These are phyloP conservation scores for Xylocampa areola DNA, from an alignment of 2,888 invertebrate genomes.

Conservation along the genomic window DNA sequence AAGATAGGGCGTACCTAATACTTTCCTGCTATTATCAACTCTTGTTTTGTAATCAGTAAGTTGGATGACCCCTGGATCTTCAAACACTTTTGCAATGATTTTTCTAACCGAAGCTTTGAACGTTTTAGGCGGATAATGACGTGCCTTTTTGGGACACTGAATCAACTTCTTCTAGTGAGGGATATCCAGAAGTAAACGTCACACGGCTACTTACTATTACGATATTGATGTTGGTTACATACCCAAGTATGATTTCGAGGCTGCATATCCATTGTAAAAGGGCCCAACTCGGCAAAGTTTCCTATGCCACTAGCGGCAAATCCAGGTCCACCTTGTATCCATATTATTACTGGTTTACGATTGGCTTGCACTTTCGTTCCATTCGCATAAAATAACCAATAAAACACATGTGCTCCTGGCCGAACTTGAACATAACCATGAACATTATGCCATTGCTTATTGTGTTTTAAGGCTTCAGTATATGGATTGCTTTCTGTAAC, in stretches of 20 bases:
- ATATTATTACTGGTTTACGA: slow-evolving; percentile 93
- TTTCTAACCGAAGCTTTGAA: too few species aligned
- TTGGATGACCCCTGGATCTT: too few species aligned
- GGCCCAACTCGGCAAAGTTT: slow-evolving; percentile 96
- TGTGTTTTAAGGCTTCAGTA: slow-evolving; percentile 61
- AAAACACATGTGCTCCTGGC: slow-evolving; percentile 94
- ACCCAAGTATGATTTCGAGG: slow-evolving; percentile 94
- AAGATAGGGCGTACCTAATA: too few species aligned
- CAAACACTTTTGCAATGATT: too few species aligned
- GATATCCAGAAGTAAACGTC: too few species aligned
- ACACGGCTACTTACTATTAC: too few species aligned
- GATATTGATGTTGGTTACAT: slow-evolving; percentile 53
- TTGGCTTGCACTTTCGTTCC: slow-evolving; percentile 88
- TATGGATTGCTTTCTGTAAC: slow-evolving; percentile 70
- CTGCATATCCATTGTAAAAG: slow-evolving; percentile 91
- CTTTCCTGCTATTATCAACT: too few species aligned
- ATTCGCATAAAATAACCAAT: slow-evolving; percentile 96
- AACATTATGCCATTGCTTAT: slow-evolving; percentile 52
- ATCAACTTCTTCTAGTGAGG: too few species aligned
- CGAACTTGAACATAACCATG: slow-evolving; percentile 94
- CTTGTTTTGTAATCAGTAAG: too few species aligned
- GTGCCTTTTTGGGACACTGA: too few species aligned
- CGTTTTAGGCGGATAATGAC: too few species aligned
- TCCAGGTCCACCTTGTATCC: slow-evolving; percentile 97
- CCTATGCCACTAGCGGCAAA: slow-evolving; percentile 95